Percentiles rank a stretch among this genome's conserved stretches.
These are phyloP conservation scores for Hofmannophila pseudospretella DNA, from an alignment of 2,888 invertebrate species.

Conservation along the genomic window DNA sequence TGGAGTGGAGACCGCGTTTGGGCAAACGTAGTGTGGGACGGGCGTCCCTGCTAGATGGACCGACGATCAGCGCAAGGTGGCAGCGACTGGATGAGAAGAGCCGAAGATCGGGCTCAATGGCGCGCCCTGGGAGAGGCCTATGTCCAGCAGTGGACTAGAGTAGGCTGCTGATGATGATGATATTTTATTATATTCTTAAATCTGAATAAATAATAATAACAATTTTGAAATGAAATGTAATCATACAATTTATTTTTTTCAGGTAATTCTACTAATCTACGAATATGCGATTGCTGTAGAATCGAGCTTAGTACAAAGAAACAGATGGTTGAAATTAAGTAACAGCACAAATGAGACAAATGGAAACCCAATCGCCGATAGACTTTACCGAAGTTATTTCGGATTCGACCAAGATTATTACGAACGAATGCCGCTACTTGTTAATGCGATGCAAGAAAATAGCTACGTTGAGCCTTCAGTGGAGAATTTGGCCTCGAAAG, in stretches of 20 bases:
- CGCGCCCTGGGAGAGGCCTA: no score
- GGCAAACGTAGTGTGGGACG: no score
- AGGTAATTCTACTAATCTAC: conserved; percentile 73
- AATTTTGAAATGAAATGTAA: neutral
- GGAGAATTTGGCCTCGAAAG: conserved; percentile 30
- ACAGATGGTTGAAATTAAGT: conserved; percentile 22
- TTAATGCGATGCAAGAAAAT: conserved; percentile 67
- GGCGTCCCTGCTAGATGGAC: no score
- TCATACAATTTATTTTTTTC: conserved; percentile 40
- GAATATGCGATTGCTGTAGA: conserved; percentile 71
- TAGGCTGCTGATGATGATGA: no score
- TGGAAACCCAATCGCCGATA: conserved; percentile 55
- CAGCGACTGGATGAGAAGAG: no score
- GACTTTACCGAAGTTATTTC: conserved; percentile 57
- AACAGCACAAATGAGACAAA: conserved; percentile 26
- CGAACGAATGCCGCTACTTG: conserved; percentile 66
- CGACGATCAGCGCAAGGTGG: no score
- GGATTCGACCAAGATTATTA: conserved; percentile 69
- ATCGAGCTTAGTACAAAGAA: conserved; percentile 61
- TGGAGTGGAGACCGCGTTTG: no score
- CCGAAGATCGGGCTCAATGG: no score
- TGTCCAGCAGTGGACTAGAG: no score
- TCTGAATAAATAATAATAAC: no score
- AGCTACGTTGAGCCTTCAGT: conserved; percentile 45
- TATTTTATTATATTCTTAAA: no score